Conservation (phyloP, 1,140 invertebrate genomes). For the Wasmannia auropunctata region DNA sequence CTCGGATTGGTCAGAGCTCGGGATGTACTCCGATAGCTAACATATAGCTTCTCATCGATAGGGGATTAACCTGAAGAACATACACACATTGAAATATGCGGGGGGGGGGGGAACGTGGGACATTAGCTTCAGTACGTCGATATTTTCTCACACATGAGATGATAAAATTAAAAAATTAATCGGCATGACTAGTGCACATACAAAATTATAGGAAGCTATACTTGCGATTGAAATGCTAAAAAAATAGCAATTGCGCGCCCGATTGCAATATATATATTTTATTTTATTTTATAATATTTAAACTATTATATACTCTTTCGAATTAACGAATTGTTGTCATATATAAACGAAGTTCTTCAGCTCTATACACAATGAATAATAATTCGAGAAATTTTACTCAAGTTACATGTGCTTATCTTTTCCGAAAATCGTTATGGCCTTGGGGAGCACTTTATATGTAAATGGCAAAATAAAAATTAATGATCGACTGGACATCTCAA, state of each 20-base stretch:
- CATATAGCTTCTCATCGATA: neutral
- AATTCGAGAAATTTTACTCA: constrained; percentile 17
- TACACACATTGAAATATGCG: neutral
- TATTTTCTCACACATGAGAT: neutral
- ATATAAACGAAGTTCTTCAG: neutral
- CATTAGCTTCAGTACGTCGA: neutral
- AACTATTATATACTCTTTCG: neutral
- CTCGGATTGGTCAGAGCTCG: constrained; percentile 42
- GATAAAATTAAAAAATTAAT: neutral
- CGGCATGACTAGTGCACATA: neutral
- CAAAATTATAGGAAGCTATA: neutral
- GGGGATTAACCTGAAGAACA: constrained; percentile 23
- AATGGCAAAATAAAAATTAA: constrained; percentile 28
- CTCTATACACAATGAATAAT: neutral
- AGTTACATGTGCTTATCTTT: constrained; percentile 5
- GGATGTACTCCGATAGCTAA: constrained; percentile 25
- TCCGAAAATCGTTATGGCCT: neutral
- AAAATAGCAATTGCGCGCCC: neutral
- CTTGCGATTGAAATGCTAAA: neutral
- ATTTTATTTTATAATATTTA: neutral
- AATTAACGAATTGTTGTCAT: neutral
- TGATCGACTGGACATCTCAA: neutral
- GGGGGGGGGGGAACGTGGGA: neutral
- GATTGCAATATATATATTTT: neutral
- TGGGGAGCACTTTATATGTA: neutral